Evolutionary conservation across 2,888 invertebrate species (phyloP).

Genomic region (Tryphoninae sp.): DNA sequence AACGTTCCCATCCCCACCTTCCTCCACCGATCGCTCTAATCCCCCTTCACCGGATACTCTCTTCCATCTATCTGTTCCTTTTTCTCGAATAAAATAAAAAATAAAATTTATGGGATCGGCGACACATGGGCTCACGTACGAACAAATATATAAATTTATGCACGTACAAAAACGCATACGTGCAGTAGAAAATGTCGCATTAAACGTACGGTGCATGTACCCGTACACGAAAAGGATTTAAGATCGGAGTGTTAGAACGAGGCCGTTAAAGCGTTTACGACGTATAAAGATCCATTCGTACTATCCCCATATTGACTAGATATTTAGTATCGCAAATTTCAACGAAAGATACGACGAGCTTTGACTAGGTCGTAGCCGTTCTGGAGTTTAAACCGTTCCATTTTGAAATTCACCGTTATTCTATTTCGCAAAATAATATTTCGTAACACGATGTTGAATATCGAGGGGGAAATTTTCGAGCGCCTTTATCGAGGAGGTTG

Average conservation of each 20-base stretch:
- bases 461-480: background rate
- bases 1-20: background rate
- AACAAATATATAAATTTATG: background rate
- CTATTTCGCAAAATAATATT: no score
- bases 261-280: background rate
- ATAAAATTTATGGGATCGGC: constrained; percentile 18
- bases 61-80: no score
- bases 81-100: constrained; percentile 29
- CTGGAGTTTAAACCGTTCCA: no score
- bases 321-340: no score
- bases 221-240: background rate
- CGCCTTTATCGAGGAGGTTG: background rate
- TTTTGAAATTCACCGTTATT: no score
- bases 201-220: no score
- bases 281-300: no score
- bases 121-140: background rate
- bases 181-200: background rate
- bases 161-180: background rate
- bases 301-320: background rate
- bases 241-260: background rate
- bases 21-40: background rate
- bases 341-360: no score
- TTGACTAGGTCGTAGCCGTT: no score
- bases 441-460: background rate
- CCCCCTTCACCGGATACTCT: no score